Conservation (phyloP, 2,113 vertebrate genomes). For the Callorhinus ursinus region DNA sequence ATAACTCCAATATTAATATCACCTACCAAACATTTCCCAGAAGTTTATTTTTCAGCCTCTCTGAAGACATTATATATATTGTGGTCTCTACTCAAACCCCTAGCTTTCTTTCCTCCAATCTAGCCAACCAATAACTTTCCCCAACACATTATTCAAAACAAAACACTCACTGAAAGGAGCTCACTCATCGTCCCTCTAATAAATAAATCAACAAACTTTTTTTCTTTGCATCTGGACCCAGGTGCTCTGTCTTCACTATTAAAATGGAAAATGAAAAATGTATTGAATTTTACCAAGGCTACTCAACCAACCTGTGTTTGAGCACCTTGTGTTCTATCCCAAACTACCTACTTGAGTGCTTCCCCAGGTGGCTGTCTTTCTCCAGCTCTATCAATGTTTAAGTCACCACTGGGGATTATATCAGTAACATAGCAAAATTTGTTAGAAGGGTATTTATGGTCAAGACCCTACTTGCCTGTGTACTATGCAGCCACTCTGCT, state of each 20-base stretch:
- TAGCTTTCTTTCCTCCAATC: background rate
- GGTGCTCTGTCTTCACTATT: background rate
- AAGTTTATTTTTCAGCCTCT: background rate
- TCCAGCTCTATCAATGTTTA: background rate
- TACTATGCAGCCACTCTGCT: background rate
- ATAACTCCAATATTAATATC: background rate
- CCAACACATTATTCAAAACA: background rate
- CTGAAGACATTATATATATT: background rate
- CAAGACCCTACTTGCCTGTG: fast-evolving
- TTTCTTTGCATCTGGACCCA: background rate
- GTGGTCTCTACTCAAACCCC: background rate
- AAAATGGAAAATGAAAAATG: background rate
- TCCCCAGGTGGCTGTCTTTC: background rate
- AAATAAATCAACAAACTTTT: background rate
- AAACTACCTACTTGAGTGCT: background rate
- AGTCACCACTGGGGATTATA: background rate
- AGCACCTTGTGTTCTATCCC: too few species aligned
- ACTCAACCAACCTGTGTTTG: too few species aligned
- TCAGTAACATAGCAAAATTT: background rate
- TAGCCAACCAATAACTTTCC: background rate
- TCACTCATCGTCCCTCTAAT: background rate
- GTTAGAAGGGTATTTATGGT: background rate
- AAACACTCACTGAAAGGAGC: background rate
- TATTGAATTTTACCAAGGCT: background rate
- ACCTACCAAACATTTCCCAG: background rate